Percentiles rank a stretch among this genome's conserved stretches.
Evolutionary conservation across 2,113 vertebrate species (phyloP).

Genomic region (Laterallus jamaicensis): DNA sequence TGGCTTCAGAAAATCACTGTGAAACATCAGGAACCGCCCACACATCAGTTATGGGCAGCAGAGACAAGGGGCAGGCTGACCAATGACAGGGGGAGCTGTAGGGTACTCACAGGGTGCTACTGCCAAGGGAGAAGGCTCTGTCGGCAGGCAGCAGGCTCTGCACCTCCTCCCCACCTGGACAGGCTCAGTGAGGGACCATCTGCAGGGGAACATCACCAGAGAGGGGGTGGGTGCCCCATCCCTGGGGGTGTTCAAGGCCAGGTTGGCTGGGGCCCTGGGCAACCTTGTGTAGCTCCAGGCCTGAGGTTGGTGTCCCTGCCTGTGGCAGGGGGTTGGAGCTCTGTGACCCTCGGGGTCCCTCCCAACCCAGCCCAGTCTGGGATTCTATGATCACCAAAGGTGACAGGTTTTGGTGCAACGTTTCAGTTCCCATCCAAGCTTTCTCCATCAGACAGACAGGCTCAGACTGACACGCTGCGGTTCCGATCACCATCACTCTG

Average conservation of each 20-base stretch:
- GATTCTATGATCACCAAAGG: neutral
- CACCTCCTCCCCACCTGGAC: rapidly evolving
- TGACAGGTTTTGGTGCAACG: neutral
- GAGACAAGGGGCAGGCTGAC: neutral
- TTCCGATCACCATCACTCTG: neutral
- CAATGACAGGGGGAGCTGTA: neutral
- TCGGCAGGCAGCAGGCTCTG: neutral
- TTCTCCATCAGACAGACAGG: neutral
- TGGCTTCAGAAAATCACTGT: neutral
- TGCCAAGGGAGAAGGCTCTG: neutral
- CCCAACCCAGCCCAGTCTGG: no score
- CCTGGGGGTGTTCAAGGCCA: no score
- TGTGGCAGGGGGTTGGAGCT: no score
- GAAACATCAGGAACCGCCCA: neutral
- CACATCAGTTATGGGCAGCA: rapidly evolving
- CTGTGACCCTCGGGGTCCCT: no score
- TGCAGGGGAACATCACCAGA: neutral
- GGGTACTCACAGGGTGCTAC: neutral
- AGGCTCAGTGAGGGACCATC: rapidly evolving
- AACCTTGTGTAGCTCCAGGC: no score
- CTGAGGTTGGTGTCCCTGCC: no score
- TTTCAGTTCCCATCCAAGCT: neutral
- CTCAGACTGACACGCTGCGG: neutral
- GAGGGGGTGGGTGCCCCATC: no score
- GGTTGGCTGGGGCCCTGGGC: no score